Conservation (phyloP, 92 coral and sea anemone genomes). For the Siderastrea radians region DNA sequence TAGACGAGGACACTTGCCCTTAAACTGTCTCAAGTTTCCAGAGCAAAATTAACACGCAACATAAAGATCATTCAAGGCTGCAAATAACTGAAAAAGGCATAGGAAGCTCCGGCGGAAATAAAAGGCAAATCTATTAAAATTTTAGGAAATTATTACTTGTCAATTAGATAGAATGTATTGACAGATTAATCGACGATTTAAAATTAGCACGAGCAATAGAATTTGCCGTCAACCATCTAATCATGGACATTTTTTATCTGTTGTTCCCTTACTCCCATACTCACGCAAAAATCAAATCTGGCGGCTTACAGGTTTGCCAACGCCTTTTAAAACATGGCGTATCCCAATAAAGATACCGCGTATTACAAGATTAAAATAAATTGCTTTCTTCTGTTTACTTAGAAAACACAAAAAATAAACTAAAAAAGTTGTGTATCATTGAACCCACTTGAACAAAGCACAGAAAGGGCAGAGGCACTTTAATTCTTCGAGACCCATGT, state of each 20-base stretch:
- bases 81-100: constrained; percentile 6
- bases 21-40: no score
- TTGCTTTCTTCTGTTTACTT: constrained; percentile 17
- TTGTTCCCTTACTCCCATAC: neutral
- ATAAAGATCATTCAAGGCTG: neutral
- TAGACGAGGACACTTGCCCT: neutral
- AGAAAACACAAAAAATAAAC: constrained; percentile 21
- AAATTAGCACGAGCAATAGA: neutral
- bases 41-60: neutral
- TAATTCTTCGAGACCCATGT: neutral
- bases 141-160: neutral
- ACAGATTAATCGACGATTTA: constrained; percentile 18
- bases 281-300: constrained; percentile 5
- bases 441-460: neutral
- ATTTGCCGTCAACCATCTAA: neutral
- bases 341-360: constrained; percentile 7
- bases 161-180: neutral
- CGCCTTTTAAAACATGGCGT: neutral
- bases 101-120: neutral
- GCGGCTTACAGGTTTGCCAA: neutral
- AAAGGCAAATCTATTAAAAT: no score
- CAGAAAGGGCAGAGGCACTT: neutral
- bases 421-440: neutral
- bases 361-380: constrained; percentile 20
- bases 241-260: neutral